These are phyloP conservation scores for Syrista parreyssii DNA, from an alignment of 2,888 invertebrate genomes.

Conservation along the genomic window DNA sequence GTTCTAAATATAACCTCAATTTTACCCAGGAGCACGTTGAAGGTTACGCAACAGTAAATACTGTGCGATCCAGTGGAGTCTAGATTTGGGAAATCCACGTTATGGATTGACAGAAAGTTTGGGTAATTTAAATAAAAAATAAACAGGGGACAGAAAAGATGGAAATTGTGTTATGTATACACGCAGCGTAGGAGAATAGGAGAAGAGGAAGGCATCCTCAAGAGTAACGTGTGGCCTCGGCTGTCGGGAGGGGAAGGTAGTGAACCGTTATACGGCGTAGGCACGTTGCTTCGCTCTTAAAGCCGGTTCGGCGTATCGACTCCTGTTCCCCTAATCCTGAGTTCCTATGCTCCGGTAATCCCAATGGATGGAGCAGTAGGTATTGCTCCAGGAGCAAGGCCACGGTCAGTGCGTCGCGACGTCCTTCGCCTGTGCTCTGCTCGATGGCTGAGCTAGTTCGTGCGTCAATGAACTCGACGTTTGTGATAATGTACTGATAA, in stretches of 20 bases:
- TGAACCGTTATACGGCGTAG: constrained; percentile 55
- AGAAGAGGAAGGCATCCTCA: background rate
- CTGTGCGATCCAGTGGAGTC: too few species aligned
- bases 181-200: background rate
- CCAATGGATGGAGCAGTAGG: constrained; percentile 45
- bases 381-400: constrained; percentile 41
- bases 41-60: too few species aligned
- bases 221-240: background rate
- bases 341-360: constrained; percentile 32
- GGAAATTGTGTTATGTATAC: background rate
- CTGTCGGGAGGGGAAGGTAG: constrained; percentile 37
- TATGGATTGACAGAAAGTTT: too few species aligned
- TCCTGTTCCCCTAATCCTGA: constrained; percentile 32
- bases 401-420: constrained; percentile 41
- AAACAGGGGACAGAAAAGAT: background rate
- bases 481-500: background rate
- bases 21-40: too few species aligned
- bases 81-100: too few species aligned
- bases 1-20: too few species aligned
- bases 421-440: constrained; percentile 9
- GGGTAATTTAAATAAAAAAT: too few species aligned
- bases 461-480: background rate
- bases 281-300: constrained; percentile 39
- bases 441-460: background rate
- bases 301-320: constrained; percentile 28